phyloP scores from a whole-genome alignment of 2,888 invertebrate species.

The Stenotaenia linearis region DNA sequence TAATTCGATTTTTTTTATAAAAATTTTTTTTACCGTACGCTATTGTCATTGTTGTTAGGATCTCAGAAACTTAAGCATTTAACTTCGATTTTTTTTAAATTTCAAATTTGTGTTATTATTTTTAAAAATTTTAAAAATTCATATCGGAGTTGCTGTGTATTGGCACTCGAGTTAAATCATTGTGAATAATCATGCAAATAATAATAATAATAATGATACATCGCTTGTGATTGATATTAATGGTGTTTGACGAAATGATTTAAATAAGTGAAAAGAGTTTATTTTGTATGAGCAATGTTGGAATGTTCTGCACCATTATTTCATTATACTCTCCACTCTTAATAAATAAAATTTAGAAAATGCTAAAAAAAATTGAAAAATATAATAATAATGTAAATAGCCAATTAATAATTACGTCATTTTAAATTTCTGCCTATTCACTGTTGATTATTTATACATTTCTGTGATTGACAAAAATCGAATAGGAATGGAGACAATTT shows the following conservation, averaged over 20 bases:
- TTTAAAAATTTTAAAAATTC: background rate
- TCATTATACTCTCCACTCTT: background rate
- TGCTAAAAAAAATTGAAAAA: background rate
- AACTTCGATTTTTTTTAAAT: background rate
- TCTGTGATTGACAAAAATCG: background rate
- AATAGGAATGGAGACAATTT: slow-evolving; percentile 11
- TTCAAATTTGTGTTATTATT: background rate
- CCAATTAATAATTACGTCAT: background rate
- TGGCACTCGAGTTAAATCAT: slow-evolving; percentile 3
- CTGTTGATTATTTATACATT: slow-evolving; percentile 15
- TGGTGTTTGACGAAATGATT: background rate
- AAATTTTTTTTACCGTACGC: background rate
- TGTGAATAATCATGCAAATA: slow-evolving; percentile 17
- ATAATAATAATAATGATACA: background rate
- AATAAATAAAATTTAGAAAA: no score
- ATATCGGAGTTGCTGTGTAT: background rate
- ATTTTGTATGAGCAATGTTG: background rate
- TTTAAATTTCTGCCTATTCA: slow-evolving; percentile 20
- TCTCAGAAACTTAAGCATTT: slow-evolving; percentile 12
- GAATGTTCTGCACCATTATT: slow-evolving; percentile 7
- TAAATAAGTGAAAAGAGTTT: background rate
- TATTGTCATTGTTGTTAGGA: background rate
- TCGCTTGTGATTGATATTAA: slow-evolving; percentile 13
- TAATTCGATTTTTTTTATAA: background rate
- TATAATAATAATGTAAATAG: slow-evolving; percentile 1